Evolutionary conservation across 2,888 invertebrate species (phyloP), one percentile per base, ranked within the genome.

Genomic region (Lasioglossum vierecki): DNA sequence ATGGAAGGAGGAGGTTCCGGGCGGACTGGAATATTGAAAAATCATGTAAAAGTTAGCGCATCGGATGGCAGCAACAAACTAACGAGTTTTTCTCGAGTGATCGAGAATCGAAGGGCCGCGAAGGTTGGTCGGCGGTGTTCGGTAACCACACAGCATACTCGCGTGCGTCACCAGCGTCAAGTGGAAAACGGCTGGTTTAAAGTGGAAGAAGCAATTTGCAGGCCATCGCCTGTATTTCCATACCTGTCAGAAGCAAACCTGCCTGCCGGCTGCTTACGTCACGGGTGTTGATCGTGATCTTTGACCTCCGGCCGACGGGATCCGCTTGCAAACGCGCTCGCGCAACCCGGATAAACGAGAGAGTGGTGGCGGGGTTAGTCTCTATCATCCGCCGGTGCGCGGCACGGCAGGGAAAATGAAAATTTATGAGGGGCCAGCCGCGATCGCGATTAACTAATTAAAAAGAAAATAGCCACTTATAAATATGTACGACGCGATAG

Each of bases 191-290:
- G 80, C 71, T 77, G 88, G 70, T 88, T 90, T 86, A 90, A 90
- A 84, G 84, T 90, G 88, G 88, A 89, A 90, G 86, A 90, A 89
- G 89, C 88, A 90, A 89, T 89, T 89, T 89, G 74, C 88, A 86
- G 84, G 81, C 79, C 82, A 89, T 82, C 88, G 89, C 81, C 85
- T 86, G 84, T 83, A 90, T 89, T 89, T 89, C 85, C 86, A 86
- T 90, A 84, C 84, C 86, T 83, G 89, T 90, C 89, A 89, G 70
- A 63, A 84, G 53, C 89, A 89, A 84, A 78, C 83, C 71, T 57
- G 60, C 81, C 71, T 49, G 60, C 18, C 35, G 66, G 66, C 76
- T 73, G 90, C 84, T 86, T 86, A 80, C 87, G 87, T 87, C 87
- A 86, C 79, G 76, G 26, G 18, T 76, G 79, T 60, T 70, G 86